Evolutionary conservation across 2,113 vertebrate genomes (phyloP), one percentile per base, ranked within the genome.

Genomic region (Pomatostomus ruficeps): DNA sequence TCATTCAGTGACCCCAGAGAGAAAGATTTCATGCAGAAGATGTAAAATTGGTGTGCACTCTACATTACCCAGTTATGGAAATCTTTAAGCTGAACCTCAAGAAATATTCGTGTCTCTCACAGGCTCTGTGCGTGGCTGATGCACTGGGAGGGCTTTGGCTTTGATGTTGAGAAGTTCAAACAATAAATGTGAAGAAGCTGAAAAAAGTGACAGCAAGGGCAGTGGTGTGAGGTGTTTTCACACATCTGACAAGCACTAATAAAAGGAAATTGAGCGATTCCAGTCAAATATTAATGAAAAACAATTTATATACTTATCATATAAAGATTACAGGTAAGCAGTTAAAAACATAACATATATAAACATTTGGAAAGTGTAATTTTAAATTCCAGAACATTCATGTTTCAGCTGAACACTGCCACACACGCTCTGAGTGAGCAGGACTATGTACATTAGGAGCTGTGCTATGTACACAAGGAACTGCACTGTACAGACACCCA

Each of bases 261-360:
- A 22, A 76, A 73, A 55, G 26, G 58, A 62, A 82, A 71, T 6
- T 20, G 10, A 54, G 40, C 6, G 15, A 88, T 20, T 46, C 26
- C 33, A 84, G 51, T 14, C 79, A 81, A 63, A 29, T 42, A 68
- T 38, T 59, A 66, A 73, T 85, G 88, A 89, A 96, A 94, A 92
- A 87, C n/a, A 35, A 40, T 96, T 95, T 88, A 91, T 95, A 54
- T 80, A 54, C 35, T 91, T 84, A 58, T 36, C 61, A 14, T 87
- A 95, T 84, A 89, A 96, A 86, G 91, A 95, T 89, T 81, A 96
- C 68, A 96, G 38, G 24, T 92, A 94, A 93, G 57, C 81, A 91
- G 82, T 93, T 95, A 68, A 90, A 88, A 86, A 36, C 42, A 4
- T 57, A 24, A 70, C 45, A 79, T 91, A 88, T 61, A 86, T 62